phyloP scores from a whole-genome alignment of 2,888 invertebrate species.

The Bursaphelenchus okinawaensis region DNA sequence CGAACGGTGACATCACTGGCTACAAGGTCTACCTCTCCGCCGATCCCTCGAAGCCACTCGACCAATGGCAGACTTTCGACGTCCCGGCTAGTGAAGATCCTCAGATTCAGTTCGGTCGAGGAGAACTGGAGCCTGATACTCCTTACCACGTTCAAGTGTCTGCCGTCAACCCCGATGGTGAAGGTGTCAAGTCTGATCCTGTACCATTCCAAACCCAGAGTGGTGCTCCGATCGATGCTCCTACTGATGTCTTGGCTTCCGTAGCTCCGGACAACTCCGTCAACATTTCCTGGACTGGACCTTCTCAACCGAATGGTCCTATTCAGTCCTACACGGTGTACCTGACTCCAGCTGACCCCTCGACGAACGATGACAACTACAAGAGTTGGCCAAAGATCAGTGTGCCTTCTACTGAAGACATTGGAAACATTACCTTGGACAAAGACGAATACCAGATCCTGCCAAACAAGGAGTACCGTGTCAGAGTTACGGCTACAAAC shows the following conservation, averaged over 20 bases:
- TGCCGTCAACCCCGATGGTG: constrained; percentile 49
- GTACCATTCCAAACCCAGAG: constrained; percentile 47
- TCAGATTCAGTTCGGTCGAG: constrained; percentile 43
- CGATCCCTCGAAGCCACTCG: constrained; percentile 51
- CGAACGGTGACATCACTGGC: constrained; percentile 51
- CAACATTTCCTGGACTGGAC: constrained; percentile 45
- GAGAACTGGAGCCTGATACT: constrained; percentile 54
- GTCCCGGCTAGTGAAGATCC: constrained; percentile 31
- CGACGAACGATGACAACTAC: constrained; percentile 39
- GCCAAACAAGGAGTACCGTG: constrained; percentile 35
- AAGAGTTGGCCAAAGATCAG: constrained; percentile 47
- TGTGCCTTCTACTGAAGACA: constrained; percentile 28
- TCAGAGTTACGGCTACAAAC: constrained; percentile 51
- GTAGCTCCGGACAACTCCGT: constrained; percentile 52
- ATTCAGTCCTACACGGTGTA: constrained; percentile 48
- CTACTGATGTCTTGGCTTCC: constrained; percentile 42
- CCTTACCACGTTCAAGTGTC: constrained; percentile 53
- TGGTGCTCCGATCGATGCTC: constrained; percentile 54
- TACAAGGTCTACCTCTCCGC: constrained; percentile 54
- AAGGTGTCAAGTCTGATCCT: constrained; percentile 48
- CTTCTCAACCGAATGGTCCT: constrained; percentile 47
- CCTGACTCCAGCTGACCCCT: constrained; percentile 43
- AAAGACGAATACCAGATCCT: constrained; percentile 41
- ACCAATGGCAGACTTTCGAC: constrained; percentile 50
- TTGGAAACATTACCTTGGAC: constrained; percentile 39